A percentile compares a stretch with the other conserved stretches of the same genome.
These are phyloP conservation scores for Agrotis ipsilon DNA, from an alignment of 2,888 invertebrate genomes.

Conservation along the genomic window DNA sequence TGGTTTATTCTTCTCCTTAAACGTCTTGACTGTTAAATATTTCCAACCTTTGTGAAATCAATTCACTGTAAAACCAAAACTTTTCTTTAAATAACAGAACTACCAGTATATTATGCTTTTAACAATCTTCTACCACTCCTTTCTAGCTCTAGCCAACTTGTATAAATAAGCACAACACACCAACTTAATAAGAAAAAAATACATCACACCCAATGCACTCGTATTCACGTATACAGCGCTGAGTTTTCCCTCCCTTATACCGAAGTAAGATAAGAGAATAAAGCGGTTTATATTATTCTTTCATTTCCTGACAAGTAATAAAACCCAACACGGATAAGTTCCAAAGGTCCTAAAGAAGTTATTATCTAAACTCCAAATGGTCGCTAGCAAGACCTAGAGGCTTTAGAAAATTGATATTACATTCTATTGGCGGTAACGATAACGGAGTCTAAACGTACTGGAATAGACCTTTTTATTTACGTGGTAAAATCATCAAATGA, in stretches of 20 bases:
- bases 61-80: no score
- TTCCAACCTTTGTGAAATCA: no score
- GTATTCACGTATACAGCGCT: slow-evolving; percentile 9
- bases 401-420: neutral
- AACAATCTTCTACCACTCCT: neutral
- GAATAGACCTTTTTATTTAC: no score
- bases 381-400: no score
- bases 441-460: no score
- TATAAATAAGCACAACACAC: slow-evolving; percentile 7
- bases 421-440: neutral
- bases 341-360: no score
- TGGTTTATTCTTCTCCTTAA: no score
- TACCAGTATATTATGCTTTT: no score
- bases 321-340: neutral
- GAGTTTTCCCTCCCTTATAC: slow-evolving; percentile 14
- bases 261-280: slow-evolving; percentile 25
- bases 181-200: slow-evolving; percentile 8
- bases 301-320: slow-evolving; percentile 11
- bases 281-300: slow-evolving; percentile 27
- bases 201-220: slow-evolving; percentile 26
- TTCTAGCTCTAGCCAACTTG: neutral
- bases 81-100: no score
- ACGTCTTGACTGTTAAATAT: no score
- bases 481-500: no score
- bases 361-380: neutral